These are phyloP conservation scores for Heloderma charlesbogerti DNA, from an alignment of 2,113 vertebrate species.

Conservation along the genomic window DNA sequence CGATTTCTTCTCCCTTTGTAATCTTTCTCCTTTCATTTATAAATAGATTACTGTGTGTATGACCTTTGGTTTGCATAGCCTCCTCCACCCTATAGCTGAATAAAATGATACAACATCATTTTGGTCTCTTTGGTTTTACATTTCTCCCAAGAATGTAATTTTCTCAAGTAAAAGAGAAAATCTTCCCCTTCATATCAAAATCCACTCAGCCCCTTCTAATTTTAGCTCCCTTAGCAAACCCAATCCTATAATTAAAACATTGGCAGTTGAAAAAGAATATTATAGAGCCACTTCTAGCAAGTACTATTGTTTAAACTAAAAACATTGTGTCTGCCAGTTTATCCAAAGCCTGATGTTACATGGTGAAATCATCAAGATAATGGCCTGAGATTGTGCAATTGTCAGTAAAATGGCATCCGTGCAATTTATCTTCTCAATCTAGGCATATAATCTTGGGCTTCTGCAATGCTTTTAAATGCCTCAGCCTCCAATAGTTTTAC, in stretches of 20 bases:
- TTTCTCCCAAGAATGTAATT: constrained; percentile 77
- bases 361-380: constrained; percentile 31
- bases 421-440: background rate
- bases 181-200: constrained; percentile 75
- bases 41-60: constrained; percentile 59
- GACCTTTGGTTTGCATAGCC: constrained; percentile 61
- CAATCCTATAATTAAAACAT: constrained; percentile 78
- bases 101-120: constrained; percentile 50
- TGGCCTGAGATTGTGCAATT: background rate
- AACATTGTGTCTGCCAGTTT: constrained; percentile 60
- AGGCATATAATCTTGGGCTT: background rate
- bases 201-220: constrained; percentile 74
- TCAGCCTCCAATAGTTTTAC: background rate
- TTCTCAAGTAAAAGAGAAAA: constrained; percentile 55
- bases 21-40: constrained; percentile 38
- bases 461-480: background rate
- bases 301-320: constrained; percentile 65
- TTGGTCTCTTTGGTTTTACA: constrained; percentile 73
- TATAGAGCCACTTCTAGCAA: constrained; percentile 67
- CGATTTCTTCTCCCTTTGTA: background rate
- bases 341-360: constrained; percentile 52
- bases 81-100: constrained; percentile 67
- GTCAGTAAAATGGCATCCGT: background rate
- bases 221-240: constrained; percentile 70
- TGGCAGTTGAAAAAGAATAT: constrained; percentile 76